Percentiles rank a stretch among this genome's conserved stretches.
phyloP scores from a whole-genome alignment of 2,888 invertebrate genomes.

The Tachina fera region DNA sequence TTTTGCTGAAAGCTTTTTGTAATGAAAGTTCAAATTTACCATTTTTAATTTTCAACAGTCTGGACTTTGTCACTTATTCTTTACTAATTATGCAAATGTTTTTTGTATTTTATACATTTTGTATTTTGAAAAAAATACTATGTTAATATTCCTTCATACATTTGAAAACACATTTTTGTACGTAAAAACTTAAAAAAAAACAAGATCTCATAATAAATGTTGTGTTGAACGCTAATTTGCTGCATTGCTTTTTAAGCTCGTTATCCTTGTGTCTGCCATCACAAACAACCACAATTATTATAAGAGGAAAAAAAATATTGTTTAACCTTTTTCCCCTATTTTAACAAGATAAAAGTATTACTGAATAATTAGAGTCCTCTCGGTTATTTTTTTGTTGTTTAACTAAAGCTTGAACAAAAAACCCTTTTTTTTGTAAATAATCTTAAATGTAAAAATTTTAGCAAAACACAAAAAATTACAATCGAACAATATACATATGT shows the following conservation, averaged over 20 bases:
- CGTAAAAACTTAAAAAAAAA: constrained; percentile 15
- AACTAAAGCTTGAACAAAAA: constrained; percentile 26
- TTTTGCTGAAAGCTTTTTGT: no score
- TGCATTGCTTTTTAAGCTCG: constrained; percentile 74
- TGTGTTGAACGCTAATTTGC: constrained; percentile 72
- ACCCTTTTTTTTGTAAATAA: constrained; percentile 41
- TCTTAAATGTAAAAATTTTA: constrained; percentile 22
- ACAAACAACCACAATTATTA: constrained; percentile 38
- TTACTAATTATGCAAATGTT: no score
- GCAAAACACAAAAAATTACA: constrained; percentile 15
- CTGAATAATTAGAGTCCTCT: constrained; percentile 11
- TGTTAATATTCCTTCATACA: constrained; percentile 54
- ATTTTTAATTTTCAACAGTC: no score
- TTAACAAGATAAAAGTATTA: constrained; percentile 6
- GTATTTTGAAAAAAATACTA: constrained; percentile 37
- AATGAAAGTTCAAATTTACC: no score
- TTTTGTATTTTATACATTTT: no score
- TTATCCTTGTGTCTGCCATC: constrained; percentile 70
- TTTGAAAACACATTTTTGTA: constrained; percentile 20
- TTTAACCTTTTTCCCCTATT: constrained; percentile 58
- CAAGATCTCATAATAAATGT: constrained; percentile 51
- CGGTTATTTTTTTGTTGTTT: not conserved
- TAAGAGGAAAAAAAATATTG: constrained; percentile 12
- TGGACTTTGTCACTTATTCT: no score
- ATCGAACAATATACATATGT: not conserved